Conservation (phyloP, 1,140 invertebrate species). For the Pseudomyrmex cubaensis region DNA sequence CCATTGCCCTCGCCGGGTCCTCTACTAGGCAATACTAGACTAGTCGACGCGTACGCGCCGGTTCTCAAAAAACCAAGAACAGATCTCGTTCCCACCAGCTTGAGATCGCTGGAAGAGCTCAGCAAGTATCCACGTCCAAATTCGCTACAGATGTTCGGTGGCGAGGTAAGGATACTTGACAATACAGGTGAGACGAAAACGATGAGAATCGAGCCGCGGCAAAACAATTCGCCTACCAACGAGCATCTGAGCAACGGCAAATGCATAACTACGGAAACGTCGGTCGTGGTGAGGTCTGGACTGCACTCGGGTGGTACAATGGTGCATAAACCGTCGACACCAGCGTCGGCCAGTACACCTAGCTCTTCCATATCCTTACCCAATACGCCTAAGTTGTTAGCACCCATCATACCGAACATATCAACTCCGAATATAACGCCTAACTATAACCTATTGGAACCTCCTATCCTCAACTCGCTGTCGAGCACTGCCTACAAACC, state of each 20-base stretch:
- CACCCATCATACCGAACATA: constrained; percentile 86
- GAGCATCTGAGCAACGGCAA: constrained; percentile 74
- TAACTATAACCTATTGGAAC: constrained; percentile 77
- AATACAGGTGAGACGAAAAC: constrained; percentile 89
- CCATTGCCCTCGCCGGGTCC: constrained; percentile 92
- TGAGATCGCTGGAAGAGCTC: constrained; percentile 87
- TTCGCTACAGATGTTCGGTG: constrained; percentile 91
- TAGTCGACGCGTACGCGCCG: constrained; percentile 88
- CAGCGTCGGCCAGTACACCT: constrained; percentile 66
- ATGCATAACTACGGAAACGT: constrained; percentile 83
- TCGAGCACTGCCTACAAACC: constrained; percentile 90
- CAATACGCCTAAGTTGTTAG: constrained; percentile 86
- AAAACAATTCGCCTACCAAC: constrained; percentile 79
- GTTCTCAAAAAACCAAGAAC: constrained; percentile 85
- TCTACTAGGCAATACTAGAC: constrained; percentile 90
- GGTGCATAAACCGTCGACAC: constrained; percentile 86
- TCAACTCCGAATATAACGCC: constrained; percentile 87
- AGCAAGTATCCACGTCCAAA: constrained; percentile 83
- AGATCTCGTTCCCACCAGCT: constrained; percentile 84
- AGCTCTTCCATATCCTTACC: constrained; percentile 82
- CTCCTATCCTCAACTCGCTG: constrained; percentile 82
- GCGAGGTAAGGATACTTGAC: constrained; percentile 91
- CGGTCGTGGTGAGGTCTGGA: constrained; percentile 89
- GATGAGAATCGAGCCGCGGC: constrained; percentile 89
- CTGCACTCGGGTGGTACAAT: constrained; percentile 91